phyloP scores from a whole-genome alignment of 2,888 invertebrate species.

The Acleris laterana region DNA sequence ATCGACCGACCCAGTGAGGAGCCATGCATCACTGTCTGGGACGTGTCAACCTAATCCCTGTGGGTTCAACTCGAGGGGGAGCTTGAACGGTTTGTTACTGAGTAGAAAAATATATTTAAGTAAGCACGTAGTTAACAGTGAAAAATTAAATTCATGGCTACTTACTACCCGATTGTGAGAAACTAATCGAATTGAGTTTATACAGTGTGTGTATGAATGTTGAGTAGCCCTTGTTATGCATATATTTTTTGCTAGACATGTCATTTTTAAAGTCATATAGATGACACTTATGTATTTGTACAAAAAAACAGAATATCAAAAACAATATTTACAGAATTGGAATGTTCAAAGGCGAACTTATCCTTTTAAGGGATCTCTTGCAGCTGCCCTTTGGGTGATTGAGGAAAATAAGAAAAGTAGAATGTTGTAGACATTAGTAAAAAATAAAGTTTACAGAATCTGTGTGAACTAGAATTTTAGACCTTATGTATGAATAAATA shows the following conservation, averaged over 20 bases:
- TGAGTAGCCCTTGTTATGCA: background rate
- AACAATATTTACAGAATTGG: no score
- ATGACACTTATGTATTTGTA: no score
- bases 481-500: no score
- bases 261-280: no score
- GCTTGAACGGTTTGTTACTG: background rate
- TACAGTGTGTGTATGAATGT: background rate
- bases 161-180: background rate
- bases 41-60: background rate
- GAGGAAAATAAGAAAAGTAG: no score
- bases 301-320: no score
- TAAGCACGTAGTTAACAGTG: background rate
- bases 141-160: background rate
- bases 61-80: background rate
- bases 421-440: no score
- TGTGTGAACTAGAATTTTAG: no score
- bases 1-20: slow-evolving; percentile 2
- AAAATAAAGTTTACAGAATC: no score
- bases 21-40: slow-evolving; percentile 10
- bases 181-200: background rate
- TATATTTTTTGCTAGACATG: background rate
- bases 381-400: no score
- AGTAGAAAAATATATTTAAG: background rate
- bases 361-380: no score
- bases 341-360: no score